Conservation (phyloP, 37 sponge, comb jelly and placozoan species). For the Ianthella basta region DNA sequence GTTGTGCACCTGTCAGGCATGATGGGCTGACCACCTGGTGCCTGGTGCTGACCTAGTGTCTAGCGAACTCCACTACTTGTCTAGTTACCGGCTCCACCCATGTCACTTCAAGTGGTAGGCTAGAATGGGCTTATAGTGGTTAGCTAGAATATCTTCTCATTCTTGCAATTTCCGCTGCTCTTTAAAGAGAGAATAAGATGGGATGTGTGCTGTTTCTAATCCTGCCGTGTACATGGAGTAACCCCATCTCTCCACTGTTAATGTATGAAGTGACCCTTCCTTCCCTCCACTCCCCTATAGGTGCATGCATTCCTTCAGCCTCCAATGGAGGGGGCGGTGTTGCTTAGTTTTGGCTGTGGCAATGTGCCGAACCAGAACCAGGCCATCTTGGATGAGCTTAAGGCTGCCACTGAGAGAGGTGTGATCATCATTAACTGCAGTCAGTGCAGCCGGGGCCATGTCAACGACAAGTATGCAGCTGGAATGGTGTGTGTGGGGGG, state of each 20-base stretch:
- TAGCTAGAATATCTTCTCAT: too few relatives aligned
- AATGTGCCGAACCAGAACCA: conserved; percentile 75
- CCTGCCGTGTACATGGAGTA: too few relatives aligned
- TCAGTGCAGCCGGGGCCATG: conserved; percentile 86
- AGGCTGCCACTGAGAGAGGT: conserved; percentile 75
- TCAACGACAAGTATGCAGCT: conserved; percentile 76
- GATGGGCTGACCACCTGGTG: too few relatives aligned
- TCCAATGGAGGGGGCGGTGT: conserved; percentile 90
- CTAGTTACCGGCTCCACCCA: too few relatives aligned
- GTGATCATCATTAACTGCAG: conserved; percentile 91
- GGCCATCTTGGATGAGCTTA: conserved; percentile 68
- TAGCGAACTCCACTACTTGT: too few relatives aligned
- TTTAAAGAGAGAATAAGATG: too few relatives aligned
- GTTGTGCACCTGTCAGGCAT: too few relatives aligned
- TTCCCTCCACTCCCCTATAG: conserved; percentile 30
- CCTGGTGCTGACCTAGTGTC: too few relatives aligned
- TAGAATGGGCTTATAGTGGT: too few relatives aligned
- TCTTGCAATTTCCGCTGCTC: too few relatives aligned
- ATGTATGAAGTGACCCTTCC: neutral
- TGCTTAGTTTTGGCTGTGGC: conserved; percentile 93
- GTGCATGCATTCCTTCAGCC: conserved; percentile 84
- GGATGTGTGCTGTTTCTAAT: too few relatives aligned
- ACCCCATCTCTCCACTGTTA: neutral
- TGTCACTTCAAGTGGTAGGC: too few relatives aligned
- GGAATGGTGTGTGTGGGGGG: conserved; percentile 63